A percentile compares a stretch with the other conserved stretches of the same genome.
These are phyloP conservation scores for Heteromormyrus szaboi DNA, from an alignment of 2,797 vertebrate species.

Conservation along the genomic window DNA sequence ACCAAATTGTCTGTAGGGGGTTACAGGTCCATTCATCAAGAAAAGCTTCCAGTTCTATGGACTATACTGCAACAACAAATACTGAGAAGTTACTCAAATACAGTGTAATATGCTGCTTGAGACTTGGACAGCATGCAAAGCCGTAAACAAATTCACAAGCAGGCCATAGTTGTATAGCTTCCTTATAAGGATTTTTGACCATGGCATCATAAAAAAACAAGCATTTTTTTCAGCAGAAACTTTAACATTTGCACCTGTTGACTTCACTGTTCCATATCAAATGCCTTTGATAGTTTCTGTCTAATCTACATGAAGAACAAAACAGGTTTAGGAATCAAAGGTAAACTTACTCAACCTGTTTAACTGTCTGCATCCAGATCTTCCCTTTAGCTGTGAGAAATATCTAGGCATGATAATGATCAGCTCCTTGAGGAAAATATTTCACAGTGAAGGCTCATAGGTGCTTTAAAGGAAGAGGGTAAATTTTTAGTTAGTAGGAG, in stretches of 20 bases:
- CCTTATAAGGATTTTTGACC: neutral
- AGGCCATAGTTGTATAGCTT: neutral
- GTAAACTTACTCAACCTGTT: constrained; percentile 23
- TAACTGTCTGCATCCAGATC: constrained; percentile 25
- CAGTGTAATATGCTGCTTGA: neutral
- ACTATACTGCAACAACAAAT: neutral
- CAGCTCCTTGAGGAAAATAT: neutral
- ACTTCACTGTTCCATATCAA: neutral
- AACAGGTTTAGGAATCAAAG: neutral
- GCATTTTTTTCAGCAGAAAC: neutral
- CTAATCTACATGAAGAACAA: neutral
- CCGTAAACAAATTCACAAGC: neutral
- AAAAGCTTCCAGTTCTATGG: neutral
- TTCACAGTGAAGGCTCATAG: neutral
- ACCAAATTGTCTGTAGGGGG: neutral
- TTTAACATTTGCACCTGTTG: neutral
- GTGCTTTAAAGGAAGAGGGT: neutral
- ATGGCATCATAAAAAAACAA: neutral
- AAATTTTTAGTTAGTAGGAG: neutral
- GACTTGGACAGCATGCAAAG: neutral
- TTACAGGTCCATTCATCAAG: neutral
- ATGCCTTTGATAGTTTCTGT: constrained; percentile 2
- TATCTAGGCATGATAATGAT: neutral
- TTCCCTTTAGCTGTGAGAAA: neutral
- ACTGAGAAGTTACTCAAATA: neutral